phyloP scores from a whole-genome alignment of 2,113 vertebrate species.

The Xyrauchen texanus region DNA sequence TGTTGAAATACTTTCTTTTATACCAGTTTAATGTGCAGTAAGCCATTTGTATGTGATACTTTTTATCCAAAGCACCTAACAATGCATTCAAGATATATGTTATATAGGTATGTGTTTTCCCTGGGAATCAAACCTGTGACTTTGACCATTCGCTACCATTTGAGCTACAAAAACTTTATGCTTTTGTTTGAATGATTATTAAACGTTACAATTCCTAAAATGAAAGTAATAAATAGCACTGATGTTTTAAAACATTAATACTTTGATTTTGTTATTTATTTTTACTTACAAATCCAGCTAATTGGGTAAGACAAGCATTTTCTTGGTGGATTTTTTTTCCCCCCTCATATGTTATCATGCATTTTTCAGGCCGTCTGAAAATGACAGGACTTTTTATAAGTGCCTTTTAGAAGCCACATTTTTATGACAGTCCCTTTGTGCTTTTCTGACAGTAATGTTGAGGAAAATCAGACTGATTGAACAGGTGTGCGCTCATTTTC shows the following conservation, averaged over 20 bases:
- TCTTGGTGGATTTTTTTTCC: no score
- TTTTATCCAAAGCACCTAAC: no score
- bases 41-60: no score
- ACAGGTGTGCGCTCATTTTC: constrained; percentile 41
- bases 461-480: constrained; percentile 31
- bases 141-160: no score
- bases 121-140: no score
- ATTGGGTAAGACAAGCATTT: constrained; percentile 32
- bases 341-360: constrained; percentile 22
- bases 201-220: no score
- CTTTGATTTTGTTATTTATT: not conserved
- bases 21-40: constrained; percentile 60
- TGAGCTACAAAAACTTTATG: no score
- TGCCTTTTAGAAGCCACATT: constrained; percentile 17
- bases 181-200: no score
- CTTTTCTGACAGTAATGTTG: constrained; percentile 15
- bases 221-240: not conserved
- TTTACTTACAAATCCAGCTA: not conserved
- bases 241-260: not conserved
- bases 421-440: constrained; percentile 44
- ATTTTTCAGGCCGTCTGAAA: constrained; percentile 27
- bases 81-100: no score
- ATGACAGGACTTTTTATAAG: constrained; percentile 44
- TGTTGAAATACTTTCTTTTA: constrained; percentile 28
- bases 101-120: no score